Evolutionary conservation across 2,888 invertebrate genomes (phyloP), one percentile per base, ranked within the genome.

Genomic region (Epinotia ramella): DNA sequence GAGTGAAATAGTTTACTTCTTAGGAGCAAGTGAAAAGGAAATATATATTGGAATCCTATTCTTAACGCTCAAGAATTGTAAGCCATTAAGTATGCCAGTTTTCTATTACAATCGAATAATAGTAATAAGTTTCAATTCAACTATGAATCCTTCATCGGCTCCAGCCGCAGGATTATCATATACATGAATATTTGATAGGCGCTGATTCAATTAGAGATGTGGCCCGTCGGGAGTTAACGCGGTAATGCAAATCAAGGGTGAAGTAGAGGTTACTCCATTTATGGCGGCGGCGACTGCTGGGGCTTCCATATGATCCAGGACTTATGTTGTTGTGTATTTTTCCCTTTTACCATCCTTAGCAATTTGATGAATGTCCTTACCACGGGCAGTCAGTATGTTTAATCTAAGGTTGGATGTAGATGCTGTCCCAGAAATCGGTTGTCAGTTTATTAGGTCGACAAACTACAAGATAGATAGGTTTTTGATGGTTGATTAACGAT

Each of bases 181-280:
- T 88, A 86, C 89, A 94, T 94, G 93, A 94, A 94, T 94, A 93
- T 94, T 94, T 92, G 91, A 94, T 93, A 88, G 89, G 91, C 83
- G 81, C 83, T 86, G 87, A 94, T 93, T 94, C 91, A 92, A 93
- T 93, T 93, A 92, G 87, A 83, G 80, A 78, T 81, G 83, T 79
- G 84, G 80, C 82, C 81, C 83, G 83, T 80, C 80, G 81, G 79
- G 81, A 84, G 80, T 79, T 84, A 84, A 85, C 82, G 79, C 81
- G 82, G 86, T 76, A 53, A 76, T 76, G 76, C 72, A 72, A 76
- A 76, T 76, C 62, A 16, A 18, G 60, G 70, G 53, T 60, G 28
- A n/a, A 62, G 57, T 68, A 40, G 44, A 59, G 68, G 68, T 68
- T 59, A 59, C 20, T n/a, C 18, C 24, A 59, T n/a, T 24, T 16